Base-by-base conservation (phyloP, 2,797 vertebrate genomes). In the Synanceia verrucosa region DNA sequence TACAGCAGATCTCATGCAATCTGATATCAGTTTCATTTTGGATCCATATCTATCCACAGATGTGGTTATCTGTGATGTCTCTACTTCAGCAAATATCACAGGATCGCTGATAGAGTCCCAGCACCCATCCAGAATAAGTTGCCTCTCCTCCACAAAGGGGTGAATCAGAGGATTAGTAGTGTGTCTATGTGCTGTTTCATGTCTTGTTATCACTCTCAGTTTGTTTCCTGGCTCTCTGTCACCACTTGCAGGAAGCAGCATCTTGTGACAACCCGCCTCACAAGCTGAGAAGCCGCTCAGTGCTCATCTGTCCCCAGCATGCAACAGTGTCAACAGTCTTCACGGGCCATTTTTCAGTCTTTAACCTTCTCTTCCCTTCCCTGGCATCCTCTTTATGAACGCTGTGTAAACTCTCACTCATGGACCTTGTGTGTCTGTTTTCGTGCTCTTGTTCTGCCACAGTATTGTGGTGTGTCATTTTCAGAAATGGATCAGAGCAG, bases 191-290 rank as follows among this genome's bases (percentile, higher is more conserved):
- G 73, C 21, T 16, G 13, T 21, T 65, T 37, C 33, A 57, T 41
- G 73, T 56, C 78, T 81, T 53, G 63, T 78, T 88, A 80, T 82
- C 77, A 39, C 69, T 76, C 77, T 62, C 50, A 28, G 74, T 85
- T 73, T 70, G 57, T 57, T 59, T 73, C 65, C 67, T 83, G 66
- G 57, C 70, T 76, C 37, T 67, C 50, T 77, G 51, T 74, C 77
- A 73, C 61, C n/a, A 26, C 52, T 41, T 18, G 23, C 16, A 9
- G 56, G 44, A 59, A 79, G 18, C 48, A 23, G 34, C 68, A 47
- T 70, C 59, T 33, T 58, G 62, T 39, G 7, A 37, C 63, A 36
- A 61, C 57, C 24, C 1, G 21, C 71, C 70, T 53, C 51, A 59
- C 31, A 59, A 78, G 53, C 44, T 23, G 18, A 70, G 61, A 53